Percentiles rank a stretch among this genome's conserved stretches.
phyloP scores from a whole-genome alignment of 2,888 invertebrate genomes.

The Ennomos erosarius region DNA sequence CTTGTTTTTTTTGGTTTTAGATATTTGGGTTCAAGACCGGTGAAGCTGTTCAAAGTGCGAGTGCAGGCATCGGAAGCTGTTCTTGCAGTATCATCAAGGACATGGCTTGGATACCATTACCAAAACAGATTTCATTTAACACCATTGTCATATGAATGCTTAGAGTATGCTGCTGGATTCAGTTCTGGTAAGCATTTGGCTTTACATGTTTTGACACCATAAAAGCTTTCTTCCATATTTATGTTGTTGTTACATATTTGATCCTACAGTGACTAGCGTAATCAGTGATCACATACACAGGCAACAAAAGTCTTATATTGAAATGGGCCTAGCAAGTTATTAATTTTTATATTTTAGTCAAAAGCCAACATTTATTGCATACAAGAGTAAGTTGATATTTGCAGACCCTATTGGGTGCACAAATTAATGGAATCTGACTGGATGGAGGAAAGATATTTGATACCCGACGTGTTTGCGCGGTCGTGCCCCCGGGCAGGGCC shows the following conservation, averaged over 20 bases:
- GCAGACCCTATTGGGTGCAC: no score
- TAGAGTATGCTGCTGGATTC: conserved; percentile 99
- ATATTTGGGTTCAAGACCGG: conserved; percentile 97
- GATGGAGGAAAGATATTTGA: no score
- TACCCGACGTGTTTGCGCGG: conserved; percentile 68
- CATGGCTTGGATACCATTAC: conserved; percentile 99
- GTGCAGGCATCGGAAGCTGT: conserved; percentile 99
- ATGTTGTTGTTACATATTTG: no score
- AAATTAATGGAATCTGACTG: background rate
- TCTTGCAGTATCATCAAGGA: conserved; percentile 98
- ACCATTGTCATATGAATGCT: conserved; percentile 97
- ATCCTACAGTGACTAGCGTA: no score
- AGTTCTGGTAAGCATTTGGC: conserved; percentile 84
- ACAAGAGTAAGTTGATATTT: no score
- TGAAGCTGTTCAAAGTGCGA: conserved; percentile 97
- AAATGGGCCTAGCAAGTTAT: no score
- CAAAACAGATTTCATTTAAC: conserved; percentile 98
- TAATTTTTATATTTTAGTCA: no score
- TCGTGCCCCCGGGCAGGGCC: conserved; percentile 60
- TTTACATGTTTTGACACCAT: no score
- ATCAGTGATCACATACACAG: no score
- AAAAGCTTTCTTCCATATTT: no score
- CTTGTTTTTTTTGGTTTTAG: conserved; percentile 47
- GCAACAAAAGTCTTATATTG: no score
- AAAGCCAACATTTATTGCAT: no score